Base-by-base conservation (phyloP, 2,113 vertebrate genomes). In the Poeciliopsis turrubarensis region DNA sequence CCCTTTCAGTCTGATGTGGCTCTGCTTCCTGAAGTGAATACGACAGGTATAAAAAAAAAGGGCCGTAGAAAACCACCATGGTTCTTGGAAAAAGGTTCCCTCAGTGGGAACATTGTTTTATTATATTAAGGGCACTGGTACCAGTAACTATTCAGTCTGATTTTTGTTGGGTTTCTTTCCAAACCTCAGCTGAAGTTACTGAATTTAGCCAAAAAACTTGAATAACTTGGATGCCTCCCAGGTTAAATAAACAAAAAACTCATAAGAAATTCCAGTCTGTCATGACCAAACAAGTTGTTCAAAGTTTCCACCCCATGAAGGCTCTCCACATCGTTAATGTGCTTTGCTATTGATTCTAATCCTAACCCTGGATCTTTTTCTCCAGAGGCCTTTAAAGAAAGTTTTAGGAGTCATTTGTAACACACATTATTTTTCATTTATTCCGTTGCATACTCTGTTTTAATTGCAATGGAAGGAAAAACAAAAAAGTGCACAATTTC, bases 391-490 rank as follows among this genome's bases (percentile, higher is more conserved):
- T 62, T 27, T 87, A 83, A 82, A 89, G 89, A 85, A 91, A 92
- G 91, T 91, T 90, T 92, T 88, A 76, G 80, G 77, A 76, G 68
- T 75, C 90, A 92, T 94, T 89, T 94, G 92, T 95, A 95, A 96
- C 95, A 93, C 95, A 93, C 91, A 89, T 94, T 94, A 94, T 86
- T 89, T 96, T 95, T 94, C 81, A 92, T 83, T 81, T 91, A 47
- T 57, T 25, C 51, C 91, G 89, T 94, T 91, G 90, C 77, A 54
- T 79, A 89, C 65, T 94, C 82, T 94, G 86, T 92, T 92, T 93
- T 95, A 95, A 96, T 96, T 96, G 94, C 81, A 37, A 57, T 68
- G 80, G 79, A 86, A 73, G 82, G 81, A 83, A 79, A 79, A 83
- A 80, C 70, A 73, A 32, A 60, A 65, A 51, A 25, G 25, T 22